Conservation (phyloP, 2,113 vertebrate genomes). For the Labeo rohita region DNA sequence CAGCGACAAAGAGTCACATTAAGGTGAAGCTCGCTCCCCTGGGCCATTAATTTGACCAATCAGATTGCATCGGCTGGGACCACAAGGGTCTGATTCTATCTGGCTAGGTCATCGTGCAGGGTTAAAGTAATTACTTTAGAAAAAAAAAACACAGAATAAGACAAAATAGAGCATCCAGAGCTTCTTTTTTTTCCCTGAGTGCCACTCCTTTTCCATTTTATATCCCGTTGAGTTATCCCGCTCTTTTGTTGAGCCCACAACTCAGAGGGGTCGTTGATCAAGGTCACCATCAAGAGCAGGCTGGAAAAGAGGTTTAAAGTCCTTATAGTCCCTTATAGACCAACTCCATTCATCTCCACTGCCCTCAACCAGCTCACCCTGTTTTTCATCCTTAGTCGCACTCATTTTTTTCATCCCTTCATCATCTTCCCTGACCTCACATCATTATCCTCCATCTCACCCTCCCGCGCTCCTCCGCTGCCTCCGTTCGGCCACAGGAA, state of each 20-base stretch:
- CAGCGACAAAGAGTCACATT: constrained; percentile 23
- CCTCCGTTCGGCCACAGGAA: constrained; percentile 33
- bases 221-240: constrained; percentile 70
- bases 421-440: constrained; percentile 44
- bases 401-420: constrained; percentile 39
- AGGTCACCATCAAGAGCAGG: constrained; percentile 69
- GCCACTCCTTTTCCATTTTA: constrained; percentile 54
- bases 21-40: constrained; percentile 62
- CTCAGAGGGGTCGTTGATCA: constrained; percentile 70
- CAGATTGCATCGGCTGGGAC: constrained; percentile 76
- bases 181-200: constrained; percentile 56
- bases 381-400: constrained; percentile 34
- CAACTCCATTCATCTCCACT: constrained; percentile 27
- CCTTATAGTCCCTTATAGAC: constrained; percentile 14
- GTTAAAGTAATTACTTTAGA: constrained; percentile 83
- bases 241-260: constrained; percentile 70
- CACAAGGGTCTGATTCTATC: constrained; percentile 79
- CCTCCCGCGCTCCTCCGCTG: constrained; percentile 52
- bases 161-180: constrained; percentile 62
- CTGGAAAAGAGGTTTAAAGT: constrained; percentile 30
- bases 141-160: constrained; percentile 65
- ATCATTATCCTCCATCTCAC: constrained; percentile 61
- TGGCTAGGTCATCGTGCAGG: constrained; percentile 75
- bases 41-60: constrained; percentile 78
- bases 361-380: not conserved